phyloP scores from a whole-genome alignment of 2,113 vertebrate species.

The Cyphomyrus plagiostoma region DNA sequence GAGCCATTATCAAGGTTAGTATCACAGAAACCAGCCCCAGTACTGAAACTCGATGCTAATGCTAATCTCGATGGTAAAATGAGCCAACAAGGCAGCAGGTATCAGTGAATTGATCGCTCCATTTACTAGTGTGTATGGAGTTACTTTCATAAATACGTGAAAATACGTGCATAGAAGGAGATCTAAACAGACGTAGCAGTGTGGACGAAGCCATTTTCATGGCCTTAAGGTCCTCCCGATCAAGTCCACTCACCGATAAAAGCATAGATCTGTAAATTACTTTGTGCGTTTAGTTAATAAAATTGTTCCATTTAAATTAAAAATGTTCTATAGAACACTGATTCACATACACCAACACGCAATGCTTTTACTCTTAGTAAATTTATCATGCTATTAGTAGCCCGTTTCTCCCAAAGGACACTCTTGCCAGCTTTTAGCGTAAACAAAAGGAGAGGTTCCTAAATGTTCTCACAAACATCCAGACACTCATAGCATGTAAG shows the following conservation, averaged over 20 bases:
- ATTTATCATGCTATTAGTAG: neutral
- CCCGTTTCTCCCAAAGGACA: neutral
- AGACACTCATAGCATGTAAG: neutral
- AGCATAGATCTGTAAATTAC: neutral
- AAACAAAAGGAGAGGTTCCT: neutral
- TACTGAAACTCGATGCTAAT: neutral
- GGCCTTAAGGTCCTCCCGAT: neutral
- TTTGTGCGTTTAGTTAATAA: neutral
- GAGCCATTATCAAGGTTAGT: neutral
- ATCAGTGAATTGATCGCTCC: neutral
- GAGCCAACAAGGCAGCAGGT: neutral
- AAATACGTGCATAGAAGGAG: neutral
- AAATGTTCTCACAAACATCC: neutral
- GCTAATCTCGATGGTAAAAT: neutral
- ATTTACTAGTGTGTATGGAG: neutral
- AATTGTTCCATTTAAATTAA: neutral
- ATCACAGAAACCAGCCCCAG: neutral
- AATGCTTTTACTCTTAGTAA: neutral
- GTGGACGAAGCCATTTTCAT: neutral
- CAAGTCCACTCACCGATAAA: neutral
- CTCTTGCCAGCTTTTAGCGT: neutral
- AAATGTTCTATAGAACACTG: neutral
- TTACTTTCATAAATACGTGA: neutral
- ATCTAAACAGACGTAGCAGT: neutral
- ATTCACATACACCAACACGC: neutral